These are phyloP conservation scores for Polydrusus cervinus DNA, from an alignment of 2,888 invertebrate genomes.

Conservation along the genomic window DNA sequence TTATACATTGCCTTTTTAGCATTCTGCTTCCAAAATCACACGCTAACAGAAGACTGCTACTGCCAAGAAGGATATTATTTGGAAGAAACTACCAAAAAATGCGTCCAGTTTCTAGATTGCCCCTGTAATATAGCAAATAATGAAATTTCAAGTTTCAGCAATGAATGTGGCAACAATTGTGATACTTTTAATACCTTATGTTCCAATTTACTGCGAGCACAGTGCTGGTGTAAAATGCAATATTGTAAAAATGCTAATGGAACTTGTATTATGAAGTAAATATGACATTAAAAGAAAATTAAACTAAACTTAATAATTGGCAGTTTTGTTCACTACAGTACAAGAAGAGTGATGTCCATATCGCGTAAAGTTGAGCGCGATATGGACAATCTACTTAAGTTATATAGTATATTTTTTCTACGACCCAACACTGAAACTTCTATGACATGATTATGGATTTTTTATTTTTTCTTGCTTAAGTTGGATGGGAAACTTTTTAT, in stretches of 20 bases:
- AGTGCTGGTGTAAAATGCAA: conserved; percentile 28
- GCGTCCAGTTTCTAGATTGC: conserved; percentile 19
- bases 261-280: conserved; percentile 17
- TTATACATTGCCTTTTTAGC: neutral
- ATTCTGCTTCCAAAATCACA: conserved; percentile 13
- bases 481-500: too few species aligned
- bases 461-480: too few species aligned
- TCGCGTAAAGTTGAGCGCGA: too few species aligned
- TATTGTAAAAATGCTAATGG: conserved; percentile 29
- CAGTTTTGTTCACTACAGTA: too few species aligned
- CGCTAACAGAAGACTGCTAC: conserved; percentile 23
- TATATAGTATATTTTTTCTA: too few species aligned
- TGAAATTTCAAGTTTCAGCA: conserved; percentile 28
- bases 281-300: neutral
- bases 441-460: too few species aligned
- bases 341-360: too few species aligned
- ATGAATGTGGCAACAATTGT: conserved; percentile 38
- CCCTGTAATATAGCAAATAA: conserved; percentile 25
- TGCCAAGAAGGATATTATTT: conserved; percentile 33
- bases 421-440: too few species aligned
- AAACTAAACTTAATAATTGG: too few species aligned
- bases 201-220: neutral
- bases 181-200: conserved; percentile 26
- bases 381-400: too few species aligned
- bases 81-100: conserved; percentile 22